phyloP scores from a whole-genome alignment of 2,113 vertebrate species.

The Epinephelus moara region DNA sequence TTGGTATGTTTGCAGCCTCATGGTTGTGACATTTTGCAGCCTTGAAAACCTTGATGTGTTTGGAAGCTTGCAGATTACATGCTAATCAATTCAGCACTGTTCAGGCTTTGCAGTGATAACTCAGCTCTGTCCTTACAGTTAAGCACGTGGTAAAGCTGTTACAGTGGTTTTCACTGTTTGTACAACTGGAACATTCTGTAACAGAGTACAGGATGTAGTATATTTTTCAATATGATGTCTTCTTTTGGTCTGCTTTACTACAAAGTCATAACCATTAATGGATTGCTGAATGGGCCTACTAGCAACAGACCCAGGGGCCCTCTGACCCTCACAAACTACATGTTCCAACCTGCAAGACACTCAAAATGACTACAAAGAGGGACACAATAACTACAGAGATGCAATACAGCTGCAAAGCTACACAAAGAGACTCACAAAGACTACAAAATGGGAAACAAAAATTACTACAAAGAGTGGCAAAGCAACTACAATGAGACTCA shows the following conservation, averaged over 20 bases:
- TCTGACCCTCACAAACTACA: too few relatives aligned
- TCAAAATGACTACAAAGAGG: too few relatives aligned
- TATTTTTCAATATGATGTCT: neutral
- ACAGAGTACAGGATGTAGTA: neutral
- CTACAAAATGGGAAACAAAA: too few relatives aligned
- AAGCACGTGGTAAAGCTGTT: neutral
- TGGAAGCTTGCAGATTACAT: constrained; percentile 5
- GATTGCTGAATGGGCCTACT: too few relatives aligned
- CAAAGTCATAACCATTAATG: neutral
- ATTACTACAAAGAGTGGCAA: too few relatives aligned
- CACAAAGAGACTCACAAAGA: too few relatives aligned
- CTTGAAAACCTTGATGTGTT: neutral
- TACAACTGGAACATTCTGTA: neutral
- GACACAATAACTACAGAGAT: too few relatives aligned
- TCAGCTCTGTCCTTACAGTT: neutral
- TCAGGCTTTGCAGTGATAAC: neutral
- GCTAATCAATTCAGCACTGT: neutral
- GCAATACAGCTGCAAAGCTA: too few relatives aligned
- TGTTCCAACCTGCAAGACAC: too few relatives aligned
- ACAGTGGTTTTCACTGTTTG: neutral
- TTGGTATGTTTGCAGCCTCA: neutral
- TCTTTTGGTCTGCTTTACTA: neutral
- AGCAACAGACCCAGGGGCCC: too few relatives aligned
- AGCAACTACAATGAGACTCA: too few relatives aligned
- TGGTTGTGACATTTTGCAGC: neutral